phyloP scores from a whole-genome alignment of 2,113 vertebrate species.

The Albula goreensis region DNA sequence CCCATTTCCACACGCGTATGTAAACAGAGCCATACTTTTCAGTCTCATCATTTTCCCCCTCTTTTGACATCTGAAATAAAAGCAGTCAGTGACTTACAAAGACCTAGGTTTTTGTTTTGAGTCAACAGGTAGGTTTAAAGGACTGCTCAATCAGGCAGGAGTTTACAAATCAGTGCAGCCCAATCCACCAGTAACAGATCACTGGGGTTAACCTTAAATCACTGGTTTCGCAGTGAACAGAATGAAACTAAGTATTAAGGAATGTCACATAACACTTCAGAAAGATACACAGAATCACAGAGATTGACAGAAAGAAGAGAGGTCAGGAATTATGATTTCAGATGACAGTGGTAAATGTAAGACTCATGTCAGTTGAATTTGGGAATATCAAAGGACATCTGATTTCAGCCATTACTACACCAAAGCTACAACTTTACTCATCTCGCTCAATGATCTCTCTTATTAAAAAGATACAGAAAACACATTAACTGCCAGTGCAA shows the following conservation, averaged over 20 bases:
- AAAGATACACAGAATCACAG: no score
- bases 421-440: background rate
- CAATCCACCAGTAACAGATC: no score
- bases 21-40: conserved; percentile 23
- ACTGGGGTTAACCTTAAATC: no score
- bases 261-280: no score
- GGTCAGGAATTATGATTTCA: no score
- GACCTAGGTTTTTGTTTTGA: background rate
- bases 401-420: background rate
- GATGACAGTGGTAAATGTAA: background rate
- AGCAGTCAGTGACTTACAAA: conserved; percentile 12
- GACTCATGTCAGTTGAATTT: background rate
- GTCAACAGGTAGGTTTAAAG: no score
- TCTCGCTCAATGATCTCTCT: background rate
- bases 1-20: conserved; percentile 10
- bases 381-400: background rate
- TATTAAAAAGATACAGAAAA: background rate
- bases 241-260: no score
- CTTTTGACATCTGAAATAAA: conserved; percentile 4
- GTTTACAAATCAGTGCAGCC: no score
- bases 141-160: no score
- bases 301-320: no score
- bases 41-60: conserved; percentile 6
- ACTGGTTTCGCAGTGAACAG: no score
- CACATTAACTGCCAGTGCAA: background rate